phyloP scores from a whole-genome alignment of 2,888 invertebrate species.

The Spilarctia lutea region DNA sequence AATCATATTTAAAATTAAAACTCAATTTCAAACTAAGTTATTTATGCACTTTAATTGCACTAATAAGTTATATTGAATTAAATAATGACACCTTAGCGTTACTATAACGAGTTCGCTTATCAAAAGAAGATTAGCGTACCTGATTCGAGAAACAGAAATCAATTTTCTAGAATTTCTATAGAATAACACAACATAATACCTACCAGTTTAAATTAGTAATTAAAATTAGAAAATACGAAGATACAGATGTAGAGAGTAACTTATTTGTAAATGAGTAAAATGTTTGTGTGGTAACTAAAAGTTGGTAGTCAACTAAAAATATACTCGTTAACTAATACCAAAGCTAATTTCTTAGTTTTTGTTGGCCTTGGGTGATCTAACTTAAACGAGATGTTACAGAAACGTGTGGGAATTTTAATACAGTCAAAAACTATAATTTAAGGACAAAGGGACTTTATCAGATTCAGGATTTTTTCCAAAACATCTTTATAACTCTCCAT shows the following conservation, averaged over 20 bases:
- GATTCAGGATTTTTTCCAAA: no score
- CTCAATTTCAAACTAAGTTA: not conserved
- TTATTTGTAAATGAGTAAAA: no score
- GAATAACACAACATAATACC: no score
- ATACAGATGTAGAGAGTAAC: no score
- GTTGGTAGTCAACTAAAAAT: not conserved
- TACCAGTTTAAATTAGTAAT: no score
- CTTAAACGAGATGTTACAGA: not conserved
- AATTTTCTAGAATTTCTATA: no score
- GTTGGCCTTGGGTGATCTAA: not conserved
- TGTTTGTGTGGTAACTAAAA: not conserved
- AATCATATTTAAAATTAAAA: no score
- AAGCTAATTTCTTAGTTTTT: not conserved
- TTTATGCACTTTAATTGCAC: not conserved
- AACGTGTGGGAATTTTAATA: not conserved
- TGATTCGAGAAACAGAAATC: no score
- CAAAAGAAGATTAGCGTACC: not conserved
- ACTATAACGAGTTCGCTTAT: not conserved
- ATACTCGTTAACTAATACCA: not conserved
- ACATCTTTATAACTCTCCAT: no score
- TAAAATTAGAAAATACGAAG: no score
- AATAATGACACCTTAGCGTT: no score
- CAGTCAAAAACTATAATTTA: not conserved
- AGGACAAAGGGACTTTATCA: not conserved
- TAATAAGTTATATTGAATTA: not conserved